Evolutionary conservation across 2,888 invertebrate genomes (phyloP).

Genomic region (Drosophila seclusa): DNA sequence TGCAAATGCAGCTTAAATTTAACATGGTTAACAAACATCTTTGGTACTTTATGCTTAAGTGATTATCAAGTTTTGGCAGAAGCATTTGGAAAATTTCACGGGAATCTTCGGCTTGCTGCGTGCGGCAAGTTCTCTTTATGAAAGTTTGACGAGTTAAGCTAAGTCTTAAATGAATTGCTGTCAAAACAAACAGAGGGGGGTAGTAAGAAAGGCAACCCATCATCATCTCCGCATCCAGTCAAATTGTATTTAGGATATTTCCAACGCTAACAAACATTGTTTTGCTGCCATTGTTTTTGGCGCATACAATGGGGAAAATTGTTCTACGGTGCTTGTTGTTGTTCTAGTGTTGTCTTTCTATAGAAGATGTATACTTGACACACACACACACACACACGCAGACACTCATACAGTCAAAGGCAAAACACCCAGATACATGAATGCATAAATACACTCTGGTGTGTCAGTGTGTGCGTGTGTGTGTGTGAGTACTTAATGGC

Average conservation of each 20-base stretch:
- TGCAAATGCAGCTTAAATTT: background rate
- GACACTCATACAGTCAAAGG: background rate
- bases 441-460: conserved; percentile 53
- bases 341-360: conserved; percentile 49
- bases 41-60: background rate
- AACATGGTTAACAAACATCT: background rate
- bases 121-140: conserved; percentile 8
- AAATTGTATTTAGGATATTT: conserved; percentile 47
- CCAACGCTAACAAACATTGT: conserved; percentile 15
- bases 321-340: conserved; percentile 42
- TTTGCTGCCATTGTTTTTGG: conserved; percentile 29
- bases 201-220: too few species aligned
- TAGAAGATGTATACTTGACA: conserved; percentile 50
- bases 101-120: conserved; percentile 23
- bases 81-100: conserved; percentile 6
- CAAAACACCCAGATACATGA: conserved; percentile 57
- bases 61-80: conserved; percentile 13
- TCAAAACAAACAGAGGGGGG: conserved; percentile 37
- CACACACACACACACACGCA: conserved; percentile 29
- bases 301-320: conserved; percentile 40
- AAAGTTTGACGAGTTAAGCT: conserved; percentile 1
- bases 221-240: conserved; percentile 14
- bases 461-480: conserved; percentile 11
- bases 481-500: conserved; percentile 56
- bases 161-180: conserved; percentile 60